These are phyloP conservation scores for Papilio gigon DNA, from an alignment of 2,888 invertebrate species.

Conservation along the genomic window DNA sequence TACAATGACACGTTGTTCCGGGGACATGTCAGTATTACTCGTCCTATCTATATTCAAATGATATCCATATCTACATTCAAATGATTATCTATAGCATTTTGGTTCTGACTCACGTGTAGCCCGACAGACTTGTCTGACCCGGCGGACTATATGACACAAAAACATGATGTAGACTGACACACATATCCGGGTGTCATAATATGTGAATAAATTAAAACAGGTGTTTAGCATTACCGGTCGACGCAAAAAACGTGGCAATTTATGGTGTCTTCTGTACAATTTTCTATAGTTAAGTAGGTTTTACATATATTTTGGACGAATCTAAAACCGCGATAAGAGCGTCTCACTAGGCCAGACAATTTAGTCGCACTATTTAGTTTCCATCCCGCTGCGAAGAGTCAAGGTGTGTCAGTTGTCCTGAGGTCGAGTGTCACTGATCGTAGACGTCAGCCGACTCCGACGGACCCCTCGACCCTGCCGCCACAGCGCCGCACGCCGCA, in stretches of 20 bases:
- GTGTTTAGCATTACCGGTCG: too few species aligned
- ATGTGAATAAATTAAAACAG: too few species aligned
- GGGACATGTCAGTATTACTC: neutral
- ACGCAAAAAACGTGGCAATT: too few species aligned
- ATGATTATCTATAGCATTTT: slow-evolving; percentile 15
- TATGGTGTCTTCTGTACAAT: too few species aligned
- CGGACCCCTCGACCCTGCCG: neutral
- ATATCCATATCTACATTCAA: slow-evolving; percentile 12
- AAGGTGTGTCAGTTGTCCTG: slow-evolving; percentile 1
- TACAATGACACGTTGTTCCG: too few species aligned
- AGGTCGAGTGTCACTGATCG: slow-evolving; percentile 13
- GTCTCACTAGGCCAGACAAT: neutral
- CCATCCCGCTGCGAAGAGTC: neutral
- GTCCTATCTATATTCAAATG: slow-evolving; percentile 18
- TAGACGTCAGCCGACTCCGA: neutral
- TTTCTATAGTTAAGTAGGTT: too few species aligned
- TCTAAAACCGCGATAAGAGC: neutral
- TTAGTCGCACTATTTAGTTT: neutral
- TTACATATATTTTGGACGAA: too few species aligned
- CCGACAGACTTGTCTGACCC: neutral
- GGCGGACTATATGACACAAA: too few species aligned
- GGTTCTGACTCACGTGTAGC: neutral
- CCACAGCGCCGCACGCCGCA: neutral
- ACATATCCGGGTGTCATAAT: too few species aligned
- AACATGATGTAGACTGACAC: too few species aligned